phyloP scores from a whole-genome alignment of 2,888 invertebrate species.

The Drosophila suboccidentalis region DNA sequence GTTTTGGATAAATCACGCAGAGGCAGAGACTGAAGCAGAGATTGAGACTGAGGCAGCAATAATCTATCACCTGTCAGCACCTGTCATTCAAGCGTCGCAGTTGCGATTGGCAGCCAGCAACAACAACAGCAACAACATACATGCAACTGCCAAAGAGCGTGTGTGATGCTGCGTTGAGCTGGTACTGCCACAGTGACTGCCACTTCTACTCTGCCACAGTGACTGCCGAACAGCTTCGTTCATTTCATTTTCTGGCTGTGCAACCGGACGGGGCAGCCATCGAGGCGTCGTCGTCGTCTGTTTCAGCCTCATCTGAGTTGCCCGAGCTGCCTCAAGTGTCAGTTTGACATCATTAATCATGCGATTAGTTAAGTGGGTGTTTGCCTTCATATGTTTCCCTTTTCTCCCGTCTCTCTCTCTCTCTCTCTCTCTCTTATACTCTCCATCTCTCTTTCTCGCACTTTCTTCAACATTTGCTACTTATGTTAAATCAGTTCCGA shows the following conservation, averaged over 20 bases:
- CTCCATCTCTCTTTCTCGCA: not conserved
- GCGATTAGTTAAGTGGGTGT: constrained; percentile 84
- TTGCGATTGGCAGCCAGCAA: constrained; percentile 78
- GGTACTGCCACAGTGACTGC: constrained; percentile 9
- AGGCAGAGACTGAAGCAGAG: constrained; percentile 41
- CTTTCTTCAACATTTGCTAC: constrained; percentile 37
- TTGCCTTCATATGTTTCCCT: constrained; percentile 52
- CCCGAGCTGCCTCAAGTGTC: constrained; percentile 66
- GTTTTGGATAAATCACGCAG: constrained; percentile 77
- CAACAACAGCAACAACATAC: constrained; percentile 19
- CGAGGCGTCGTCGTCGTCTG: constrained; percentile 30
- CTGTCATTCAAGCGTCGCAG: constrained; percentile 85
- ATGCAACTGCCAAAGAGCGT: constrained; percentile 24
- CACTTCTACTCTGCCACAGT: not conserved
- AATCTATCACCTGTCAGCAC: constrained; percentile 86
- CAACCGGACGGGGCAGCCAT: constrained; percentile 51
- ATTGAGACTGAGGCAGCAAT: constrained; percentile 58
- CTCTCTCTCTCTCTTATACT: not conserved
- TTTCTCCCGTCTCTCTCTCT: not conserved
- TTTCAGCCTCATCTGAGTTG: constrained; percentile 18
- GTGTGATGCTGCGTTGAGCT: constrained; percentile 17
- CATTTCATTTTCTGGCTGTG: constrained; percentile 35
- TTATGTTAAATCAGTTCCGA: constrained; percentile 80
- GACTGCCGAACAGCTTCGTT: constrained; percentile 18
- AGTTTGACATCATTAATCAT: constrained; percentile 84